Percentiles rank a stretch among this genome's conserved stretches.
Conservation (phyloP, 2,888 invertebrate genomes). For the Pandemis heparana region DNA sequence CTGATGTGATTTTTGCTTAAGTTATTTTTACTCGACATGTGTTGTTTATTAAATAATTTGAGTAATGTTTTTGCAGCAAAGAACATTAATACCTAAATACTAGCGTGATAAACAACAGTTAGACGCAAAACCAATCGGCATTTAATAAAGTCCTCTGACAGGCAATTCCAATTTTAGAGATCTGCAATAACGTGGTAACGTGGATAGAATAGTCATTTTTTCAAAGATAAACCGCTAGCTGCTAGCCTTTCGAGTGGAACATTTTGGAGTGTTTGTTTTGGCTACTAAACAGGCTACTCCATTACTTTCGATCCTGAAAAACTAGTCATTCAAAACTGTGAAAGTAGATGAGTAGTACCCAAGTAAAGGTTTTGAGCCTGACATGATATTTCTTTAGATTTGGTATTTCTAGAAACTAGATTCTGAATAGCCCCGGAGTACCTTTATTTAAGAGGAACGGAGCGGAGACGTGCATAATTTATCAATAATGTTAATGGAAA, state of each 20-base stretch:
- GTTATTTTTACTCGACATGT: neutral
- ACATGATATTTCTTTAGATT: too few relatives aligned
- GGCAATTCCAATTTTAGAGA: slow-evolving; percentile 38
- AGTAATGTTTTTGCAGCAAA: neutral
- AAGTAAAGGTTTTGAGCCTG: too few relatives aligned
- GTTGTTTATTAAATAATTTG: neutral
- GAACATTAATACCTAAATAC: slow-evolving; percentile 25
- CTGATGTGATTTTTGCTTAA: neutral
- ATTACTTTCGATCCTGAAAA: too few relatives aligned
- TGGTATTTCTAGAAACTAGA: too few relatives aligned
- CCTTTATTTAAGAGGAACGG: too few relatives aligned
- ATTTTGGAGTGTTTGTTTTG: neutral
- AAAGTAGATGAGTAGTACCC: too few relatives aligned
- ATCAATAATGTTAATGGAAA: too few relatives aligned
- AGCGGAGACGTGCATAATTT: too few relatives aligned
- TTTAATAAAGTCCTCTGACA: slow-evolving; percentile 38
- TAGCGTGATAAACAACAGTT: slow-evolving; percentile 38
- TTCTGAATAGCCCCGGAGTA: too few relatives aligned
- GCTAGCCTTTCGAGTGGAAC: neutral
- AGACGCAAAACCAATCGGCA: slow-evolving; percentile 35
- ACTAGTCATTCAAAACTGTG: too few relatives aligned
- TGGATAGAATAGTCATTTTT: neutral
- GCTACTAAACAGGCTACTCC: neutral
- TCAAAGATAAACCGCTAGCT: neutral
- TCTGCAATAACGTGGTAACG: neutral